These are phyloP conservation scores for Myotis pilosus DNA, from an alignment of 2,797 vertebrate species.

Conservation along the genomic window DNA sequence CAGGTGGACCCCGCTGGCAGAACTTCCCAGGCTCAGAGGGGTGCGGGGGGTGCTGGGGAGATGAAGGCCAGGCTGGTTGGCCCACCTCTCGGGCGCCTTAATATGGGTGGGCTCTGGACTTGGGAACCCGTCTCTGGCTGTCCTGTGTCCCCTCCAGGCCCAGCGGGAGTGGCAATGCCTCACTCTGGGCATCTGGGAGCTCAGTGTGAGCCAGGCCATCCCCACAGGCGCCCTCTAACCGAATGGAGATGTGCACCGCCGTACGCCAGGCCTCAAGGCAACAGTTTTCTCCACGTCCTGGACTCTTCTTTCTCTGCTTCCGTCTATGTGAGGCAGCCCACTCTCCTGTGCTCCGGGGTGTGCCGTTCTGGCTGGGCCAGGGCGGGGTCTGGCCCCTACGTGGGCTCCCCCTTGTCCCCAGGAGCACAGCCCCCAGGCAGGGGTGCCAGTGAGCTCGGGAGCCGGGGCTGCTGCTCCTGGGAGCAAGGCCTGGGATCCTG, in stretches of 20 bases:
- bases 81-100: neutral
- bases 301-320: neutral
- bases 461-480: neutral
- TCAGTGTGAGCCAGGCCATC: constrained; percentile 34
- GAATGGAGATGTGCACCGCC: constrained; percentile 2
- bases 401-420: neutral
- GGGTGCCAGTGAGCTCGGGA: neutral
- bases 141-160: neutral
- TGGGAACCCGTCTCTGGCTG: neutral
- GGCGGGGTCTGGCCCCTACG: neutral
- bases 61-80: neutral
- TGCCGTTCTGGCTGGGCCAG: neutral
- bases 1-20: neutral
- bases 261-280: constrained; percentile 39
- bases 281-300: neutral
- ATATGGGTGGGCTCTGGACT: neutral
- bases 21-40: neutral
- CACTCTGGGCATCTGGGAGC: neutral
- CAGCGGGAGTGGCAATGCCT: neutral
- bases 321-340: neutral
- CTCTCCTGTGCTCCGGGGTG: neutral
- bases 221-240: neutral
- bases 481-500: no score
- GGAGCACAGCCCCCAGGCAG: neutral
- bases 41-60: no score